Conservation (phyloP, 2,113 vertebrate genomes). For the Rissa tridactyla region DNA sequence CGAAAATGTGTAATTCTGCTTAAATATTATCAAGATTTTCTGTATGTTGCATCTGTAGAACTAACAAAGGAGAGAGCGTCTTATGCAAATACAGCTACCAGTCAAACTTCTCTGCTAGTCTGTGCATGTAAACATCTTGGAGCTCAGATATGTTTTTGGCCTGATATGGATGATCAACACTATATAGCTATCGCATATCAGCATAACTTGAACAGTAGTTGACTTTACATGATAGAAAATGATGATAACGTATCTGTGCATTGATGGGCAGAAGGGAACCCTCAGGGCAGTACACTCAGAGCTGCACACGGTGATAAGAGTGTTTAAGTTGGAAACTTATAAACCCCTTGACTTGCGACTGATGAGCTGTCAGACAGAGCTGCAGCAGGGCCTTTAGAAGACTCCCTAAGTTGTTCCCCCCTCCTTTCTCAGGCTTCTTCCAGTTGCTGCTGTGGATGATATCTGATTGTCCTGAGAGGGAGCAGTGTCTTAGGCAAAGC, state of each 20-base stretch:
- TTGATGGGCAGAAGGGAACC: background rate
- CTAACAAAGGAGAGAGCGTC: background rate
- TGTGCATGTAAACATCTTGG: background rate
- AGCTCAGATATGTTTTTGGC: background rate
- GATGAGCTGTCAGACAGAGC: background rate
- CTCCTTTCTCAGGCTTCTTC: background rate
- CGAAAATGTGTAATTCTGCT: background rate
- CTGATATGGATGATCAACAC: background rate
- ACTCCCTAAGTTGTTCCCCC: background rate
- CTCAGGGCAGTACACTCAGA: background rate
- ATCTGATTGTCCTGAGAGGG: background rate
- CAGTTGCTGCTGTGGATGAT: background rate
- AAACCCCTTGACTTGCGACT: background rate
- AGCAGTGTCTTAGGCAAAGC: background rate
- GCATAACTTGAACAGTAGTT: background rate
- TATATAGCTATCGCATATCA: background rate
- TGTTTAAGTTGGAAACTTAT: constrained; percentile 20
- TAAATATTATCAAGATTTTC: background rate
- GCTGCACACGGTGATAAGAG: background rate
- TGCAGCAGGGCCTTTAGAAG: background rate
- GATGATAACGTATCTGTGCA: background rate
- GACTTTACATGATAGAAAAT: constrained; percentile 22
- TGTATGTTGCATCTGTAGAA: background rate
- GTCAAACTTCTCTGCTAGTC: background rate
- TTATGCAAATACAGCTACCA: background rate